These are phyloP conservation scores for Ptychodera flava DNA, from an alignment of 35 echinoderm and acorn worm genomes.

Conservation along the genomic window DNA sequence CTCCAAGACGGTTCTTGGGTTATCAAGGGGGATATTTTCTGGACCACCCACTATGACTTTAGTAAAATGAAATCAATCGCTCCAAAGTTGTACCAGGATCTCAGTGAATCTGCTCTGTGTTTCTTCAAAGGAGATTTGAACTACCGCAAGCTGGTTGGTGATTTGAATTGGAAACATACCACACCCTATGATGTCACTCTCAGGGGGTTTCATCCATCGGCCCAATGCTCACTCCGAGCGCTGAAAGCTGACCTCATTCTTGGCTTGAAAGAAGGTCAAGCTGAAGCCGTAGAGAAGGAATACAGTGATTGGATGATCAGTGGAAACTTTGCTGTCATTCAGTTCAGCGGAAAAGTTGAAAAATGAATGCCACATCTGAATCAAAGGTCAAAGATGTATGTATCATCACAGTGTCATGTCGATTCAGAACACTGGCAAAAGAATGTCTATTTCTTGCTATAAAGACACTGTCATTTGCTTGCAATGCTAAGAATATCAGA, in stretches of 20 bases:
- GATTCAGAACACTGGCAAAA: too few relatives aligned
- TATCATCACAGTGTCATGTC: too few relatives aligned
- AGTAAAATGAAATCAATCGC: constrained; percentile 55
- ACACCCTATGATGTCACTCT: constrained; percentile 65
- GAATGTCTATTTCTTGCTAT: too few relatives aligned
- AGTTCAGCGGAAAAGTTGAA: constrained; percentile 32
- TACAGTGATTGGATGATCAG: constrained; percentile 73
- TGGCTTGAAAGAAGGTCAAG: constrained; percentile 55
- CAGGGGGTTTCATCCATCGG: constrained; percentile 76
- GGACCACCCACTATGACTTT: constrained; percentile 83
- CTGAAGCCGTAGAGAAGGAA: constrained; percentile 37
- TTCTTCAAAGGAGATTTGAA: constrained; percentile 94
- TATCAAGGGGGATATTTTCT: constrained; percentile 64
- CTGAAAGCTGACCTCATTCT: constrained; percentile 76
- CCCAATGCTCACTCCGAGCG: constrained; percentile 70
- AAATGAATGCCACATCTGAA: too few relatives aligned
- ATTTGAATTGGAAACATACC: constrained; percentile 81
- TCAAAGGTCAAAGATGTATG: too few relatives aligned
- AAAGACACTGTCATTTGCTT: too few relatives aligned
- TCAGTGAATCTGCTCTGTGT: constrained; percentile 54
- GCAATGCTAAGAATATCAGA: too few relatives aligned
- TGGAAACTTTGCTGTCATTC: constrained; percentile 81
- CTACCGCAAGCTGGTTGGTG: constrained; percentile 86
- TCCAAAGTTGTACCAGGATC: constrained; percentile 72
- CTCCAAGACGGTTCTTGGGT: constrained; percentile 37